A percentile compares a stretch with the other conserved stretches of the same genome.
These are phyloP conservation scores for Liparis tanakae DNA, from an alignment of 2,797 vertebrate species.

Conservation along the genomic window DNA sequence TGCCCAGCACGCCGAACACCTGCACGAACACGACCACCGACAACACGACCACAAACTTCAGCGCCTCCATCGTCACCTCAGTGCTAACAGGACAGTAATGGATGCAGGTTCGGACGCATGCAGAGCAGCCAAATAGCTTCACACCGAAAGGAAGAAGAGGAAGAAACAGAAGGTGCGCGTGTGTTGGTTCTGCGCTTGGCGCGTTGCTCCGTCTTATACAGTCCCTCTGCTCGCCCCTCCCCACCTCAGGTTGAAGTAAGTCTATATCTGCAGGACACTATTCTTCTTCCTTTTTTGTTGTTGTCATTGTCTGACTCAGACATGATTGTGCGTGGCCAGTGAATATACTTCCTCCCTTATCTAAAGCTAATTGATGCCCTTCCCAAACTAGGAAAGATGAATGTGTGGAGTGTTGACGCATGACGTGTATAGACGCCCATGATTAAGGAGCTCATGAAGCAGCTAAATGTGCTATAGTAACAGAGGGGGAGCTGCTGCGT, in stretches of 20 bases:
- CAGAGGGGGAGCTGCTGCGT: neutral
- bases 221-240: conserved; percentile 52
- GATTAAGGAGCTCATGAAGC: conserved; percentile 2
- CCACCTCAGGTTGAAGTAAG: conserved; percentile 18
- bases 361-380: conserved; percentile 24
- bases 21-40: conserved; percentile 64
- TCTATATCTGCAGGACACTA: neutral
- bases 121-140: conserved; percentile 23
- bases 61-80: conserved; percentile 64
- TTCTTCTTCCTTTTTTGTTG: neutral
- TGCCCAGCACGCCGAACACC: conserved; percentile 58
- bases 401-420: neutral
- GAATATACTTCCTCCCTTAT: conserved; percentile 23
- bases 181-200: neutral
- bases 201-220: conserved; percentile 57
- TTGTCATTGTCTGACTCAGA: conserved; percentile 36
- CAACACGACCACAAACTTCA: conserved; percentile 67
- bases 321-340: conserved; percentile 19
- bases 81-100: neutral
- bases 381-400: conserved; percentile 24
- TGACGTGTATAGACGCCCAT: too few relatives aligned
- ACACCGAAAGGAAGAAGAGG: neutral
- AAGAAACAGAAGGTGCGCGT: neutral
- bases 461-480: neutral
- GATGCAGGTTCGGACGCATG: conserved; percentile 23